Evolutionary conservation across 2,113 vertebrate species (phyloP).

Genomic region (Pipa parva): DNA sequence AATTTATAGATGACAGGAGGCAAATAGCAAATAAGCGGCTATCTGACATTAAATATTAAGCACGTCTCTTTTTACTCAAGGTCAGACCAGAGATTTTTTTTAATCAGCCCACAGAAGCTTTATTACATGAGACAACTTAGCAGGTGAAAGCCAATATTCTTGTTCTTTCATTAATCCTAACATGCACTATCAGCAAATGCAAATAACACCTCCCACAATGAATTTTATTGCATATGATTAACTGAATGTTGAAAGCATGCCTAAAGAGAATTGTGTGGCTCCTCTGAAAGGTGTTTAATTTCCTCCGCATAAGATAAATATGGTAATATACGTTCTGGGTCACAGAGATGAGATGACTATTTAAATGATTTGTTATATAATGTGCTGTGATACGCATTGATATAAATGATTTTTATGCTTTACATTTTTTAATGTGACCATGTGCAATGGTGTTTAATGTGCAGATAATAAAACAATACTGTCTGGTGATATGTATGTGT

Average conservation of each 20-base stretch:
- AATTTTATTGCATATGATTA: constrained; percentile 38
- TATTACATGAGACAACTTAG: constrained; percentile 3
- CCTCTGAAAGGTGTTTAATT: constrained; percentile 28
- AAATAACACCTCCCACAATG: constrained; percentile 27
- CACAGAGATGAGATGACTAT: constrained; percentile 29
- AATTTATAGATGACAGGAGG: too few species aligned
- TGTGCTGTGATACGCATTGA: neutral
- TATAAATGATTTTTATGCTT: neutral
- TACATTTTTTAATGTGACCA: too few species aligned
- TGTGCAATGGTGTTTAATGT: too few species aligned
- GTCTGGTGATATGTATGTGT: too few species aligned
- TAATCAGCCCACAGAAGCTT: neutral
- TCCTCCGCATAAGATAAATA: constrained; percentile 36
- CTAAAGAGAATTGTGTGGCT: constrained; percentile 29
- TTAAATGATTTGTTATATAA: constrained; percentile 37
- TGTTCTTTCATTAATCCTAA: constrained; percentile 13
- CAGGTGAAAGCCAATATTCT: neutral
- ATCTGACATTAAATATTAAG: neutral
- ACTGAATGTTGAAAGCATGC: constrained; percentile 31
- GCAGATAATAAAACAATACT: too few species aligned
- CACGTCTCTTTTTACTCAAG: neutral
- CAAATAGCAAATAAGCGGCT: neutral
- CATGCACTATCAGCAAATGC: constrained; percentile 20
- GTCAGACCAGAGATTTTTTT: neutral
- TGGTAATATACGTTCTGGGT: constrained; percentile 37